Evolutionary conservation across 2,888 invertebrate species (phyloP), one percentile per base, ranked within the genome.

Genomic region (Meandrusa payeni): DNA sequence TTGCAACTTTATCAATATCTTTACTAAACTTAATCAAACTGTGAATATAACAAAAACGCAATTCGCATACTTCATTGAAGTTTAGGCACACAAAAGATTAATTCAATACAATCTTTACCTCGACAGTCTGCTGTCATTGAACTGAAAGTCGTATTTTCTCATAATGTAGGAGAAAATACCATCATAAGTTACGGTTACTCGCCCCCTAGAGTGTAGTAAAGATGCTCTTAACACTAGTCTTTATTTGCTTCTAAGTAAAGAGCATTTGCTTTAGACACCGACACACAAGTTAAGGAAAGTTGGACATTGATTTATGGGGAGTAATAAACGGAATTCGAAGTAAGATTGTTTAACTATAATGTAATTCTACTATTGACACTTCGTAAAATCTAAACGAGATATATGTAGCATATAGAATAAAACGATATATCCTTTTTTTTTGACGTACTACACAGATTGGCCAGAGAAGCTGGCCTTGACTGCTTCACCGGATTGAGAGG

Each of bases 201-300:
- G 57, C 74, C 80, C 85, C 83, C 82, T 58, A 61, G 85, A 64
- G 85, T 77, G 78, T 77, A 80, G 81, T 86, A 83, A 85, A 82
- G 80, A 82, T 81, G 82, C 80, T 83, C 82, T 86, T 79, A 82
- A 76, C 81, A 83, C 85, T 77, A 85, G 79, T 85, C 81, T 83
- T 83, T 79, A 83, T 86, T 86, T 81, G 77, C 71, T 75, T 38
- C 38, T 44, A 39, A 44, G 38, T 44, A 44, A 44, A 44, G 38
- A 44, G 44, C 44, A 43, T 43, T 43, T 43, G 37, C 42, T 43
- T 43, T 43, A 43, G 37, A 37, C 26, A 24, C 42, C 36, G 28
- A 42, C 36, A 36, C 23, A 42, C 42, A 32, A 37, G 37, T 43
- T 43, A 31, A 7, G 2, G 31, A 43, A 43, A 43, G 31, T 43